Evolutionary conservation across 2,888 invertebrate species (phyloP).

Genomic region (Steinernema scapterisci): DNA sequence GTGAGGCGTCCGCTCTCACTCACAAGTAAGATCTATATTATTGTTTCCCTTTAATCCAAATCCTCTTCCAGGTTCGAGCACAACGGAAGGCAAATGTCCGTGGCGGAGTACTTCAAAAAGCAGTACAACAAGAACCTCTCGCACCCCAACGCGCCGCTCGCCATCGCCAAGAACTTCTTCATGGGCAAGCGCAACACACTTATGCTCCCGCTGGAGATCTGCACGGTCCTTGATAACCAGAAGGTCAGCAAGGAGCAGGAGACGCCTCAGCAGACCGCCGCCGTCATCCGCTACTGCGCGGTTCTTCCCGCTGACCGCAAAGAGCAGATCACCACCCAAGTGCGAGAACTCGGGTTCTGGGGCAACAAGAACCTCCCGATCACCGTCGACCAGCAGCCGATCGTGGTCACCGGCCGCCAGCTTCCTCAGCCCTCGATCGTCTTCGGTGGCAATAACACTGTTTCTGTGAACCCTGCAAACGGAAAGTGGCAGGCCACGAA

Average conservation of each 20-base stretch:
- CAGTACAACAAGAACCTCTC: constrained; percentile 42
- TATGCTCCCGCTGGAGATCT: constrained; percentile 34
- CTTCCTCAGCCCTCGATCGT: constrained; percentile 33
- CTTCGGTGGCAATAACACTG: constrained; percentile 4
- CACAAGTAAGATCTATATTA: not conserved
- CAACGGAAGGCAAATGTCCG: constrained; percentile 27
- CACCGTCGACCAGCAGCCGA: constrained; percentile 3
- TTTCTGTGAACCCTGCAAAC: constrained; percentile 18
- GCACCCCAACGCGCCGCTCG: constrained; percentile 35
- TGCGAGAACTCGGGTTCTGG: constrained; percentile 33
- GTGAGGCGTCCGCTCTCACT: not conserved
- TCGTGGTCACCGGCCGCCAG: constrained; percentile 33
- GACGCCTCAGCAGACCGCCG: constrained; percentile 33
- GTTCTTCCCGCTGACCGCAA: constrained; percentile 39
- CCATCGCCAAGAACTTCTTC: constrained; percentile 19
- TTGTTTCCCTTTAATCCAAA: not conserved
- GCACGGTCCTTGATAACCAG: constrained; percentile 34
- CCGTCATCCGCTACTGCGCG: constrained; percentile 40
- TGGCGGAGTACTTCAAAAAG: constrained; percentile 38
- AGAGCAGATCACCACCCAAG: constrained; percentile 33
- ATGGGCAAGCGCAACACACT: not conserved
- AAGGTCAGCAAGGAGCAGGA: constrained; percentile 30
- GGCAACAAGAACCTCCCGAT: not conserved
- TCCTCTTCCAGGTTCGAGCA: constrained; percentile 8
- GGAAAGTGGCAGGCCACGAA: constrained; percentile 25